Base-by-base conservation (phyloP, 2,888 invertebrate genomes). In the Ctenicera cuprea region DNA sequence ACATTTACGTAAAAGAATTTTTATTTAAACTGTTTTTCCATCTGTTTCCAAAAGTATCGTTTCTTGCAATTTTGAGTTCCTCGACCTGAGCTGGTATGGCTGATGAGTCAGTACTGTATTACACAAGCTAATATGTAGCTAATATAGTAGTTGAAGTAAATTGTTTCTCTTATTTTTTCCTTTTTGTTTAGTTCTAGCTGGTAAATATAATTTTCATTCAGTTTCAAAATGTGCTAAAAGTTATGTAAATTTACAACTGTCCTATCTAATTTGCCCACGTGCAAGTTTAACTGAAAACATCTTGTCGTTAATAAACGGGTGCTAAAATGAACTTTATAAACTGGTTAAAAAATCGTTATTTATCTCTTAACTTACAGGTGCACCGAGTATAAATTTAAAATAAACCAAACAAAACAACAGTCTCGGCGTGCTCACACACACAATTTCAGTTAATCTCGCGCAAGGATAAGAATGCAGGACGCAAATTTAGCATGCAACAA, bases 401-500 rank as follows among this genome's bases (percentile, higher is more conserved):
- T 41, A 66, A 57, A 41, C 41, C 45, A 57, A 30, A 59, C 45
- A 43, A 14, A 54, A 26, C 54, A 22, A 14, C 41, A n/a, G 22
- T 41, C 26, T 63, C 33, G 16, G 33, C 33, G 33, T 33, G 33
- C 33, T 45, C 64, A 43, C 33, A 50, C 33, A 65, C 45, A 50
- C 54, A 66, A 66, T 66, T 54, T 67, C 59, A 45, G 57, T 33
- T 67, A 59, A 67, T 67, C 57, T 67, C 57, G 30, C 12, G 41
- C 43, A 41, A n/a, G 22, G 30, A 38, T 22, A 73, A 69, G 73
- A 73, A 69, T 69, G 69, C 73, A 62, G 69, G 14, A 14, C 59
- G 45, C 73, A 73, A 73, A 73, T 69, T 73, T 73, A 73, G 73
- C 73, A 59, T 69, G 69, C 68, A 73, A 69, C 57, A 73, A 73